Evolutionary conservation across 1,140 invertebrate genomes (phyloP).

Genomic region (Drosophila sulfurigaster): DNA sequence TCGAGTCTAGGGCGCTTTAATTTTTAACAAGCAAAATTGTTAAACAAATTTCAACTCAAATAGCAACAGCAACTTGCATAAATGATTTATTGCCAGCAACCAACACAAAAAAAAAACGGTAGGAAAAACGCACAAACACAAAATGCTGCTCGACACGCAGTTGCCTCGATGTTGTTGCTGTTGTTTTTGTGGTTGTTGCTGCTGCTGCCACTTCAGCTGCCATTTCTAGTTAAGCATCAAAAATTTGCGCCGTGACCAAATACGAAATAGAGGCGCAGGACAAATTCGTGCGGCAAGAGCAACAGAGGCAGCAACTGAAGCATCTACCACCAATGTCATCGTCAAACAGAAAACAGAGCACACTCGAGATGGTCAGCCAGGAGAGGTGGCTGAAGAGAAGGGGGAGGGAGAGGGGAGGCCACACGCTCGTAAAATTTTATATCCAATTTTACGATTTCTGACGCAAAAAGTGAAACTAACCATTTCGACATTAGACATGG

Average conservation of each 20-base stretch:
- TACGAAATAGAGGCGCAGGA: constrained; percentile 76
- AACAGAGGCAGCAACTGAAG: constrained; percentile 12
- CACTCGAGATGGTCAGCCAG: constrained; percentile 45
- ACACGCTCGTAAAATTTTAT: constrained; percentile 83
- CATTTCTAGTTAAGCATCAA: constrained; percentile 81
- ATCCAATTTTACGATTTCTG: constrained; percentile 83
- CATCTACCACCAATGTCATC: constrained; percentile 44
- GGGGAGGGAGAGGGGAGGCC: constrained; percentile 33
- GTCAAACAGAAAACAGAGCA: constrained; percentile 45
- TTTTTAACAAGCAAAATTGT: constrained; percentile 81
- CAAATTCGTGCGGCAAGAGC: constrained; percentile 52
- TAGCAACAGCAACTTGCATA: constrained; percentile 75
- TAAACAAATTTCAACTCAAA: constrained; percentile 77
- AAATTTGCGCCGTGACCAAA: constrained; percentile 80
- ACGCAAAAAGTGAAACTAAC: constrained; percentile 83
- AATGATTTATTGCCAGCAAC: constrained; percentile 77
- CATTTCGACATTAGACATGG: constrained; percentile 83
- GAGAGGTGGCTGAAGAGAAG: background rate
- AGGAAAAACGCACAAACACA: constrained; percentile 20
- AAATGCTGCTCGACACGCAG: constrained; percentile 30
- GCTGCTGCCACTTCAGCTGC: constrained; percentile 65
- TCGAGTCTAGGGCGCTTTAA: constrained; percentile 53
- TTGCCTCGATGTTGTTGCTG: constrained; percentile 23
- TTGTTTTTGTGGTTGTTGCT: constrained; percentile 27
- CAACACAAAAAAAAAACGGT: too few relatives aligned